Base-by-base conservation (phyloP, 2,113 vertebrate genomes). In the Lycocorax pyrrhopterus region DNA sequence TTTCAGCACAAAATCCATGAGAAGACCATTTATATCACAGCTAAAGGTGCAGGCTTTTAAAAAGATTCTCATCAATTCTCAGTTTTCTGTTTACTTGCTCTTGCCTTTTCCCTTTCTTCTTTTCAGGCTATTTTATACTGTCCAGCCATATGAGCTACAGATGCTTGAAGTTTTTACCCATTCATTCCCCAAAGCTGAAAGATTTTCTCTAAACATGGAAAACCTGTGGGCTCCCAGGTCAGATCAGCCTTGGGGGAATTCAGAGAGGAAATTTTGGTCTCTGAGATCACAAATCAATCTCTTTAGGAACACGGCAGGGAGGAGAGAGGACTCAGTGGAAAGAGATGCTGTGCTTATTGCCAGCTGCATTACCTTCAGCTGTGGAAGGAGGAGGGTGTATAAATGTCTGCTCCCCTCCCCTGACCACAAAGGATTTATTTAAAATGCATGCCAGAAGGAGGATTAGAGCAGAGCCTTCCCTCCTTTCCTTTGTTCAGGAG, bases 401-500 rank as follows among this genome's bases (percentile, higher is more conserved):
- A 46, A 95, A 33, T 46, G 47, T 75, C 68, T 87, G 72, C 74
- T 93, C 69, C 87, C n/a, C n/a, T 93, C 62, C 85, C 47, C 58
- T 59, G 74, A 82, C 74, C 84, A 87, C 67, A 89, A 87, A 91
- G 74, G 63, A 73, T 90, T 94, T 84, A 59, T 33, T 85, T 82
- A 89, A 91, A 89, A 91, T 92, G 77, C 53, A 84, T 82, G 71
- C 87, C 87, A 91, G 81, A 64, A 51, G 63, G 84, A 94, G 84
- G 91, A 95, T 94, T 88, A 90, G 49, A 89, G 86, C 35, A 59
- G 51, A 74, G 43, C 72, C 13, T 51, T 83, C 53, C 60, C 37
- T 89, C 44, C 44, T 87, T 37, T 87, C 53, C 81, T 87, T 93
- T 94, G 91, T 94, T 95, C 51, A 52, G 26, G 41, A 78, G 44